Percentiles rank a stretch among this genome's conserved stretches.
Conservation (phyloP, 2,888 invertebrate genomes). For the Aethes cnicana region DNA sequence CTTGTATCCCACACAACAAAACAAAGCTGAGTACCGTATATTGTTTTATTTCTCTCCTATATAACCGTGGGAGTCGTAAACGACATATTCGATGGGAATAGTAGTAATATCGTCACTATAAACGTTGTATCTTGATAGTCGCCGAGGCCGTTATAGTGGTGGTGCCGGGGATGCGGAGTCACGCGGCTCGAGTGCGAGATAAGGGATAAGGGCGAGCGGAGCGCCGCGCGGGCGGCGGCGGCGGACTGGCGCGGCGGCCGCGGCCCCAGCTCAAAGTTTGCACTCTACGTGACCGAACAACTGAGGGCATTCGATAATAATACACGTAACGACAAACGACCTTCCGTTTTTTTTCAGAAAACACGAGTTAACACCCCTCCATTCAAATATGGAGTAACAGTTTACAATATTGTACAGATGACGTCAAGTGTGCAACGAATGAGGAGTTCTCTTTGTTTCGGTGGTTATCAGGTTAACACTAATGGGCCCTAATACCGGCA, state of each 20-base stretch:
- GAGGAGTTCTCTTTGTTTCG: conserved; percentile 50
- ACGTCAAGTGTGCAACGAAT: conserved; percentile 40
- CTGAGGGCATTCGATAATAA: conserved; percentile 56
- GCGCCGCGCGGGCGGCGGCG: conserved; percentile 43
- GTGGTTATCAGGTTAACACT: conserved; percentile 47
- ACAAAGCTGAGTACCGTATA: conserved; percentile 37
- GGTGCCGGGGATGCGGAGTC: conserved; percentile 46
- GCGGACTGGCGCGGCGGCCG: conserved; percentile 49
- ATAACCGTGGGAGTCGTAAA: conserved; percentile 40
- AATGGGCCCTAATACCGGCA: conserved; percentile 41
- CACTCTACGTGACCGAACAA: conserved; percentile 55
- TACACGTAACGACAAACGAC: conserved; percentile 49
- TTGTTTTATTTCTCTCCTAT: conserved; percentile 39
- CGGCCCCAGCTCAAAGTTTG: conserved; percentile 37
- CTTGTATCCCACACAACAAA: conserved; percentile 39
- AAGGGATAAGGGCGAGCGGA: conserved; percentile 62
- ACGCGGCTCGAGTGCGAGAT: conserved; percentile 59
- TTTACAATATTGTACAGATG: conserved; percentile 38
- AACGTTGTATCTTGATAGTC: conserved; percentile 49
- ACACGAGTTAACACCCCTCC: conserved; percentile 43
- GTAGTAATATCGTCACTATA: conserved; percentile 42
- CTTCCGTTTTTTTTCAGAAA: conserved; percentile 51
- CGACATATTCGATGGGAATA: conserved; percentile 43
- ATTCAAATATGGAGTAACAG: conserved; percentile 33
- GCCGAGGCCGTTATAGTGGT: conserved; percentile 51